Evolutionary conservation across 1,140 invertebrate species (phyloP).

Genomic region (Thaumetopoea pityocampa): DNA sequence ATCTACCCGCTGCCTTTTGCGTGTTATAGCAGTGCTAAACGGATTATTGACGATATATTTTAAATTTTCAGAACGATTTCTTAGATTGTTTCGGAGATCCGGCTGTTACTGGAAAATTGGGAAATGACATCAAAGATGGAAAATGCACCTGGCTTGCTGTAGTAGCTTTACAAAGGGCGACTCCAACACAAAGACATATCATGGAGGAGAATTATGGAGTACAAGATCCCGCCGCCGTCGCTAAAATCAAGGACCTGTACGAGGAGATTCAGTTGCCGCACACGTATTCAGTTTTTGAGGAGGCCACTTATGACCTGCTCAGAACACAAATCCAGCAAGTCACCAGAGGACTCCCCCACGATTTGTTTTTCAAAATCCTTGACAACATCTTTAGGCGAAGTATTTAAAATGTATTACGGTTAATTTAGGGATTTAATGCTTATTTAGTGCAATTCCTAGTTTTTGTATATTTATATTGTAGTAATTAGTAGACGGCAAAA

Average conservation of each 20-base stretch:
- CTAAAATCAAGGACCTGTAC: slow-evolving; percentile 87
- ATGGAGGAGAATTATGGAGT: slow-evolving; percentile 90
- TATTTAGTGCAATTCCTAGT: slow-evolving; percentile 3
- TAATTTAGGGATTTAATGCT: slow-evolving; percentile 7
- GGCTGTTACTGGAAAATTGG: slow-evolving; percentile 90
- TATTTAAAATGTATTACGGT: slow-evolving; percentile 30
- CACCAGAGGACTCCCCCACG: slow-evolving; percentile 87
- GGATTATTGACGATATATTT: no score
- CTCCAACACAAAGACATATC: slow-evolving; percentile 83
- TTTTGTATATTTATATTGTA: slow-evolving; percentile 9
- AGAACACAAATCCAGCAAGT: slow-evolving; percentile 91
- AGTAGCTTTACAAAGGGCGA: slow-evolving; percentile 89
- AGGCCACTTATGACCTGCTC: slow-evolving; percentile 89
- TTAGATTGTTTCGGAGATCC: slow-evolving; percentile 95
- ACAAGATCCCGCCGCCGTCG: slow-evolving; percentile 81
- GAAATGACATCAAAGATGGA: slow-evolving; percentile 95
- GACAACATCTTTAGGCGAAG: slow-evolving; percentile 87
- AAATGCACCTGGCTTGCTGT: slow-evolving; percentile 98
- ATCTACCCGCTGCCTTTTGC: no score
- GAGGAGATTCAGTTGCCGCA: slow-evolving; percentile 86
- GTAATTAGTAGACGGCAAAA: slow-evolving; percentile 7
- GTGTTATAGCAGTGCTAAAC: no score
- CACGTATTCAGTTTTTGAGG: slow-evolving; percentile 90
- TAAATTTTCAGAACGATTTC: slow-evolving; percentile 89
- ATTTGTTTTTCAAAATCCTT: slow-evolving; percentile 88